These are phyloP conservation scores for Caenorhabditis doughertyi DNA, from an alignment of 2,888 invertebrate species.

Conservation along the genomic window DNA sequence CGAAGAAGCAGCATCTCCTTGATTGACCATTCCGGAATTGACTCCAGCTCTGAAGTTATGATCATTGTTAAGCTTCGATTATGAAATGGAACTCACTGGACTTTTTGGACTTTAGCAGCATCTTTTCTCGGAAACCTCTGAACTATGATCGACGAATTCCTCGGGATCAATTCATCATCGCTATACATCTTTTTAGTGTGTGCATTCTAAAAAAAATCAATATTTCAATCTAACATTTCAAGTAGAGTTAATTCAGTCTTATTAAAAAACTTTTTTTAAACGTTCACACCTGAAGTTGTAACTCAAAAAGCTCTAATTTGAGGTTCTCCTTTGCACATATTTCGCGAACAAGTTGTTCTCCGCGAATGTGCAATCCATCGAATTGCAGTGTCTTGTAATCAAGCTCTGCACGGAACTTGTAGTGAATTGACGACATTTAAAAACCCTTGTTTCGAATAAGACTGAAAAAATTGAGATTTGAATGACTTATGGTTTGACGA, in stretches of 20 bases:
- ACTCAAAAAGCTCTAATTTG: slow-evolving; percentile 92
- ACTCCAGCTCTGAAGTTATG: slow-evolving; percentile 64
- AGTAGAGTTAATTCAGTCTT: too few relatives aligned
- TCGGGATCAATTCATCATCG: slow-evolving; percentile 94
- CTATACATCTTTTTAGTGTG: slow-evolving; percentile 87
- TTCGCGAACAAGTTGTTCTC: slow-evolving; percentile 94
- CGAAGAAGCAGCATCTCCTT: slow-evolving; percentile 51
- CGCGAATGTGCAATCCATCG: slow-evolving; percentile 93
- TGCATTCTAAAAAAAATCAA: slow-evolving; percentile 86
- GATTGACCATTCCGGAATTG: slow-evolving; percentile 70
- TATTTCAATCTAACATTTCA: too few relatives aligned
- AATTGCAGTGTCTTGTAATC: slow-evolving; percentile 93
- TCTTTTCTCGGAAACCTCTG: slow-evolving; percentile 90
- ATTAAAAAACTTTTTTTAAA: background rate
- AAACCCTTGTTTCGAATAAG: slow-evolving; percentile 24
- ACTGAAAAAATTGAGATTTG: slow-evolving; percentile 14
- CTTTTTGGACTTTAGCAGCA: slow-evolving; percentile 81
- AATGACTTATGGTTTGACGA: background rate
- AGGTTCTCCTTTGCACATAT: slow-evolving; percentile 96
- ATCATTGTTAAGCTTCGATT: background rate
- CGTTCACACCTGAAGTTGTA: slow-evolving; percentile 87
- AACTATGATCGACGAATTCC: slow-evolving; percentile 96
- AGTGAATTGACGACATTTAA: slow-evolving; percentile 91
- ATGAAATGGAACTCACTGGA: slow-evolving; percentile 77
- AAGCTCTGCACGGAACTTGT: slow-evolving; percentile 97